phyloP scores from a whole-genome alignment of 37 sponge, comb jelly and placozoan genomes.

The Hexactinellida sp. region DNA sequence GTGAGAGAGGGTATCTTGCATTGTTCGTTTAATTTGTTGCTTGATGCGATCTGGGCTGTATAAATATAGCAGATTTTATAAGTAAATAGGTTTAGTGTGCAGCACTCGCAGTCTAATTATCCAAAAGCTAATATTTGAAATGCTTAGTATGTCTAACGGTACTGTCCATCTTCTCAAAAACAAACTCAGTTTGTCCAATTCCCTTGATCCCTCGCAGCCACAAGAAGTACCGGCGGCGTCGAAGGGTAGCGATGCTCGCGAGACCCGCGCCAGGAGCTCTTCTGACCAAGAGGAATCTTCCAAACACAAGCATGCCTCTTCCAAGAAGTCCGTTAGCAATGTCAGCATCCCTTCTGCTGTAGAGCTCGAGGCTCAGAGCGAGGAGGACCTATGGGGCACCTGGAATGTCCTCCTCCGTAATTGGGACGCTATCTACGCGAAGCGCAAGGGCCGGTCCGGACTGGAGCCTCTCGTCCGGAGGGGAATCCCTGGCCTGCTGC shows the following conservation, averaged over 20 bases:
- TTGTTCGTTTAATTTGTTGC: not conserved
- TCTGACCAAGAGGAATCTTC: not conserved
- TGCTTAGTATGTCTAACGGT: slow-evolving; percentile 7
- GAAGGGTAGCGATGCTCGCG: not conserved
- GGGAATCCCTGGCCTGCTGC: not conserved
- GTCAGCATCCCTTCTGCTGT: not conserved
- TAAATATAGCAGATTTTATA: not conserved
- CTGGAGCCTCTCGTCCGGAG: not conserved
- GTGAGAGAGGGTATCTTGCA: not conserved
- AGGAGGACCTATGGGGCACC: not conserved
- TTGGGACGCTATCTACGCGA: not conserved
- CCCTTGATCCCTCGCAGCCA: not conserved
- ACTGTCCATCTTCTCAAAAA: too few relatives aligned
- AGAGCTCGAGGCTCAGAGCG: not conserved
- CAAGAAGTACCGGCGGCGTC: not conserved
- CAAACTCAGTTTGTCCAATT: too few relatives aligned
- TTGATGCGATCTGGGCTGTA: not conserved
- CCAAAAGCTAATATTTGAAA: not conserved
- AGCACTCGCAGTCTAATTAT: too few relatives aligned
- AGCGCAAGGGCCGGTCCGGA: not conserved
- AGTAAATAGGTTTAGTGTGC: not conserved
- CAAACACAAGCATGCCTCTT: not conserved
- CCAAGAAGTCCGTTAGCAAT: not conserved
- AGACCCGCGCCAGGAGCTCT: not conserved
- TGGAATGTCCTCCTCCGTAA: not conserved